phyloP scores from a whole-genome alignment of 2,113 vertebrate species.

The Cryptomyrus ogoouensis region DNA sequence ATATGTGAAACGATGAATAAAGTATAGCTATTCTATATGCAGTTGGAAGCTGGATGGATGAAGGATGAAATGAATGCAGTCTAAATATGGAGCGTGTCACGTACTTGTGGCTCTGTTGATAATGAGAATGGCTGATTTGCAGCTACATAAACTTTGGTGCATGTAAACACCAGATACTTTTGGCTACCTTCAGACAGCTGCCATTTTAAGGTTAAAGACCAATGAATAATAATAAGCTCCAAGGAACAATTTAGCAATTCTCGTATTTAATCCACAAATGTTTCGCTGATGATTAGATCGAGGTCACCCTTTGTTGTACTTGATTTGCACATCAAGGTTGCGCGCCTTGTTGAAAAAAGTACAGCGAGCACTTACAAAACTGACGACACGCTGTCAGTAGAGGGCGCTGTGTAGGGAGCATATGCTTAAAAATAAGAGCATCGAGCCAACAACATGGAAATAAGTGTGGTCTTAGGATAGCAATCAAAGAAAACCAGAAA shows the following conservation, averaged over 20 bases:
- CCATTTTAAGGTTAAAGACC: not conserved
- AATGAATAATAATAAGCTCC: not conserved
- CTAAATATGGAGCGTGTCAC: not conserved
- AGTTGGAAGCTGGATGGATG: not conserved
- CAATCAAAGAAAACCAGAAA: not conserved
- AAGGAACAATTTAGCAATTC: not conserved
- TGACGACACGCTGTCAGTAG: not conserved
- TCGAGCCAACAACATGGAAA: not conserved
- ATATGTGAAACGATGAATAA: not conserved
- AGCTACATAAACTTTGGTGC: not conserved
- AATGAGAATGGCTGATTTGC: not conserved
- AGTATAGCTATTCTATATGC: not conserved
- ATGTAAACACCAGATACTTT: not conserved
- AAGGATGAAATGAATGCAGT: not conserved
- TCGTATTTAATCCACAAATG: not conserved
- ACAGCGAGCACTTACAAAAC: not conserved
- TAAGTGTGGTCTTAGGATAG: not conserved
- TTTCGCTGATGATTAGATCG: not conserved
- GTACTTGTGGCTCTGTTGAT: not conserved
- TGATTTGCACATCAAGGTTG: not conserved
- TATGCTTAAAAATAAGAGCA: not conserved
- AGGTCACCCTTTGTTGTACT: not conserved
- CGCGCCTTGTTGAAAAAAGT: not conserved
- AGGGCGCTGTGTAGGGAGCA: not conserved
- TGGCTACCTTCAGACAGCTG: not conserved